These are phyloP conservation scores for Julus scanicus DNA, from an alignment of 2,888 invertebrate species.

Conservation along the genomic window DNA sequence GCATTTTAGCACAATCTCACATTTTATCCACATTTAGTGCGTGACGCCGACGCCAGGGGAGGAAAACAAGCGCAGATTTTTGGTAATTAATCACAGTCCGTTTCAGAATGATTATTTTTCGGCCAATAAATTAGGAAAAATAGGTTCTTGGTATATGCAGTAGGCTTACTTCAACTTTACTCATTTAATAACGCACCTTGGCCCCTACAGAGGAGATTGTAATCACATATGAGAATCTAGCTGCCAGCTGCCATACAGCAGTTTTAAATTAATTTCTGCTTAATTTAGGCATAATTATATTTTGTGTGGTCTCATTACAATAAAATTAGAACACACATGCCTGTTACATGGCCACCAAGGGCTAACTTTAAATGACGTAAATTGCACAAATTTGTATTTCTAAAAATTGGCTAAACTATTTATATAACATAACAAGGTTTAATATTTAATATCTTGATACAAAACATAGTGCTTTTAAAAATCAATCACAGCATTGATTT, in stretches of 20 bases:
- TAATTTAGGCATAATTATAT: not conserved
- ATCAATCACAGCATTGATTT: too few species aligned
- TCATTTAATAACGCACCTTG: not conserved
- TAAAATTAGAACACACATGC: not conserved
- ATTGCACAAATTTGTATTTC: too few species aligned
- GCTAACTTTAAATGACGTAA: not conserved
- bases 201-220: not conserved
- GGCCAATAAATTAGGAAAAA: not conserved
- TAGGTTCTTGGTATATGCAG: not conserved
- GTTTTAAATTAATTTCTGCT: not conserved
- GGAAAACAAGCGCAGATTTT: not conserved
- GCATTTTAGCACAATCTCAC: not conserved
- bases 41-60: not conserved
- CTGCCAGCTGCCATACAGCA: not conserved
- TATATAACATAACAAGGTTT: too few species aligned
- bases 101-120: not conserved
- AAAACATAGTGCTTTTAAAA: too few species aligned
- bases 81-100: not conserved
- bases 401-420: too few species aligned
- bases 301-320: not conserved
- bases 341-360: not conserved
- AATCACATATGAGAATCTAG: not conserved
- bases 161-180: not conserved
- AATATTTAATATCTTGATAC: too few species aligned
- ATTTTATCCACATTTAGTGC: not conserved